phyloP scores from a whole-genome alignment of 1,140 invertebrate species.

The Orchestia grillus region DNA sequence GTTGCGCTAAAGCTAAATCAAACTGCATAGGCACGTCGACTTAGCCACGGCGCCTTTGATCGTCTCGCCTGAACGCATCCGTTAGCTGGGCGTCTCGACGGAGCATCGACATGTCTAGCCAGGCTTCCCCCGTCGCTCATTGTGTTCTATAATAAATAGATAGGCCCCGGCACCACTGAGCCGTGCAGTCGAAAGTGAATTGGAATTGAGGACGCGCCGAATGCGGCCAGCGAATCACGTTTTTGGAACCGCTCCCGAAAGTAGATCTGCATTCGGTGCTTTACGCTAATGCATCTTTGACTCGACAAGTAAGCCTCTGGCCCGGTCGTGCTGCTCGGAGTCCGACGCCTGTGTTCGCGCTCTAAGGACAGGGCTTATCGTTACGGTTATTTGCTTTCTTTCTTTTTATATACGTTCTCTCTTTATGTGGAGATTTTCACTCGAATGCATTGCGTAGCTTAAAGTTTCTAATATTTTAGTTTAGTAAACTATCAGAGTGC shows the following conservation, averaged over 20 bases:
- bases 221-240: neutral
- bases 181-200: conserved; percentile 35
- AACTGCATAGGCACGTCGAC: neutral
- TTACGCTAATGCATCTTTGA: neutral
- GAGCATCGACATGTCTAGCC: neutral
- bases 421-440: neutral
- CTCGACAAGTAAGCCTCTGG: neutral
- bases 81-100: neutral
- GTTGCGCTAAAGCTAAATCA: neutral
- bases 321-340: neutral
- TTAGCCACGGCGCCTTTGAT: neutral
- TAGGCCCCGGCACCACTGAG: neutral
- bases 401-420: neutral
- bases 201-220: conserved; percentile 18
- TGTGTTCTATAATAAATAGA: conserved; percentile 32
- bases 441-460: neutral
- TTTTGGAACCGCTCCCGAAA: neutral
- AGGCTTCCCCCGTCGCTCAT: neutral
- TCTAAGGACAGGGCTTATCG: neutral
- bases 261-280: neutral
- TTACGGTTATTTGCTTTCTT: neutral
- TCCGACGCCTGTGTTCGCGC: neutral
- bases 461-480: neutral
- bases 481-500: neutral
- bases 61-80: neutral